A percentile compares a stretch with the other conserved stretches of the same genome.
Evolutionary conservation across 2,113 vertebrate species (phyloP).

Genomic region (Emydocephalus ijimae): DNA sequence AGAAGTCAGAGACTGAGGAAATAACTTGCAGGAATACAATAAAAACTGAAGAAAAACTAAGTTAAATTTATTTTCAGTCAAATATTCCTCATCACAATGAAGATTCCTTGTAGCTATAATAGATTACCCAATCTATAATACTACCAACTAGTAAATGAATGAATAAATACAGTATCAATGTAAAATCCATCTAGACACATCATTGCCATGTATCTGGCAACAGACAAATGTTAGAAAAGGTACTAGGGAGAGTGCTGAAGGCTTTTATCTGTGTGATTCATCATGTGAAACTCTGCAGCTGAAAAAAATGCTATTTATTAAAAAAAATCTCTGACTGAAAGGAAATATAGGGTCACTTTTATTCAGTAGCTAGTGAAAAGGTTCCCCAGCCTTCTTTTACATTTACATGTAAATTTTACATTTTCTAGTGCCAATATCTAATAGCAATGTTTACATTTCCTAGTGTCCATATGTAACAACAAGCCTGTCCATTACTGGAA

Average conservation of each 20-base stretch:
- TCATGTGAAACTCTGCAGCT: conserved; percentile 3
- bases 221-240: background rate
- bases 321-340: conserved; percentile 22
- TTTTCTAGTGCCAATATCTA: background rate
- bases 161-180: conserved; percentile 47
- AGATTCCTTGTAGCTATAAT: conserved; percentile 46
- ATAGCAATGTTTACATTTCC: background rate
- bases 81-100: conserved; percentile 42
- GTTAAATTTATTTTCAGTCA: conserved; percentile 55
- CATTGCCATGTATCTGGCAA: conserved; percentile 46
- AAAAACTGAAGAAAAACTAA: conserved; percentile 47
- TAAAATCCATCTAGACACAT: conserved; percentile 38
- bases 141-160: conserved; percentile 35
- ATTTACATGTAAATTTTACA: background rate
- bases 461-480: conserved; percentile 13
- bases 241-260: conserved; percentile 43
- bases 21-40: conserved; percentile 51
- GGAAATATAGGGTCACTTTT: conserved; percentile 35
- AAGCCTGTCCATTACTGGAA: background rate
- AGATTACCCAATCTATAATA: conserved; percentile 55
- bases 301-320: conserved; percentile 31
- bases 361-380: background rate
- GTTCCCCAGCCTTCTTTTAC: background rate
- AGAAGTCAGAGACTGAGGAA: conserved; percentile 47
- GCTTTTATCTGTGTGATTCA: conserved; percentile 39